Conservation (phyloP, 2,797 vertebrate species). For the Amazona ochrocephala region DNA sequence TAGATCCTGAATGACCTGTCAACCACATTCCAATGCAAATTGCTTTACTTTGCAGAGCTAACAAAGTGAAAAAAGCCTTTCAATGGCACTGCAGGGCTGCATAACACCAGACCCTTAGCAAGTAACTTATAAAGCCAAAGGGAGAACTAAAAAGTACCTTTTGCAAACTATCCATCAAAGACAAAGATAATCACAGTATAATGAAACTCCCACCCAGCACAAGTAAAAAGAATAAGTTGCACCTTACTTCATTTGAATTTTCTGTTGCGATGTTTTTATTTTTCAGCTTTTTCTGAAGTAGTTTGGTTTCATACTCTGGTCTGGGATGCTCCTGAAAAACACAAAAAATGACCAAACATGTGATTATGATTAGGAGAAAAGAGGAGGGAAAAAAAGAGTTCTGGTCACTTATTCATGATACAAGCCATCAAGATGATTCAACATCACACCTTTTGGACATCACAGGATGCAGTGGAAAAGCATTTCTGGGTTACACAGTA, state of each 20-base stretch:
- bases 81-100: neutral
- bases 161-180: neutral
- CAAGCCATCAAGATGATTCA: neutral
- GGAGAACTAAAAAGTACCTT: neutral
- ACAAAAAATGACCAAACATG: neutral
- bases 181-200: neutral
- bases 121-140: neutral
- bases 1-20: neutral
- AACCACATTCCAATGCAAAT: neutral
- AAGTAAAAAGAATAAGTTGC: neutral
- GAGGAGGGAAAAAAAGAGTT: neutral
- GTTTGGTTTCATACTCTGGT: conserved; percentile 91
- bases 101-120: neutral
- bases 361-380: neutral
- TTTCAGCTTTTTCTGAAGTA: conserved; percentile 88
- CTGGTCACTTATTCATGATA: neutral
- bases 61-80: neutral
- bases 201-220: neutral
- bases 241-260: conserved; percentile 82
- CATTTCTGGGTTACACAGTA: neutral
- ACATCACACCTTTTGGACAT: neutral
- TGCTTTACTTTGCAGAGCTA: neutral
- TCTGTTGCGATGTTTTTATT: conserved; percentile 73
- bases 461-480: neutral
- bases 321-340: conserved; percentile 86